phyloP scores from a whole-genome alignment of 2,113 vertebrate genomes.

The Eulemur rufifrons region DNA sequence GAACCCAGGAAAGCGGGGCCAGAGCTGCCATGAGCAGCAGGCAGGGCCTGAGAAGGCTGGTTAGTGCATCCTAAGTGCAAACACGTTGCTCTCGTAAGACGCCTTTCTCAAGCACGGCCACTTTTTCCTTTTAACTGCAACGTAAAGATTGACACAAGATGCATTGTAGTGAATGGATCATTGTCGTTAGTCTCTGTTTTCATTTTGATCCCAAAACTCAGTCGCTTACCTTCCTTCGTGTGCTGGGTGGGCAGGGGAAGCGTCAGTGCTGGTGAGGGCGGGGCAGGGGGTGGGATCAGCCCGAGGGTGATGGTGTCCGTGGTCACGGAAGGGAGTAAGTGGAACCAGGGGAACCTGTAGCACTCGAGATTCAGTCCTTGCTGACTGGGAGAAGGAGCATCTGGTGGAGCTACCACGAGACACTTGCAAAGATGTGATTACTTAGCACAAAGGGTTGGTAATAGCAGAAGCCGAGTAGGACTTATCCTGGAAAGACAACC shows the following conservation, averaged over 20 bases:
- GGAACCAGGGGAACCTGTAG: neutral
- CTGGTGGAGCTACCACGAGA: neutral
- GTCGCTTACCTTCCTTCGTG: neutral
- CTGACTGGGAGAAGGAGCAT: neutral
- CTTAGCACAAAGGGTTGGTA: neutral
- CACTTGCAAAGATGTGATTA: neutral
- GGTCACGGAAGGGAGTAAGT: neutral
- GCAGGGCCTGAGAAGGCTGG: too few species aligned
- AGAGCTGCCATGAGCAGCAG: too few species aligned
- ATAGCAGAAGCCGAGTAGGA: neutral
- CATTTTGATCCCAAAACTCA: neutral
- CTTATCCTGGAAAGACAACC: neutral
- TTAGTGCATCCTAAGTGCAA: too few species aligned
- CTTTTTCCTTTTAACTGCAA: neutral
- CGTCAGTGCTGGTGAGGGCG: neutral
- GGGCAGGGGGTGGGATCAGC: neutral
- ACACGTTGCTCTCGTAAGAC: too few species aligned
- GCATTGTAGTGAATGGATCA: neutral
- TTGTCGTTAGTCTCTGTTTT: neutral
- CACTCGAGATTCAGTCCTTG: neutral
- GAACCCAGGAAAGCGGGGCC: too few species aligned
- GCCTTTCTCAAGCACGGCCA: too few species aligned
- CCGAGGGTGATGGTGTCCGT: neutral
- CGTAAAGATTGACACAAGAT: neutral
- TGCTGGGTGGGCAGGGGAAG: neutral